Evolutionary conservation across 2,113 vertebrate genomes (phyloP), one percentile per base, ranked within the genome.

Genomic region (Suricata suricatta): DNA sequence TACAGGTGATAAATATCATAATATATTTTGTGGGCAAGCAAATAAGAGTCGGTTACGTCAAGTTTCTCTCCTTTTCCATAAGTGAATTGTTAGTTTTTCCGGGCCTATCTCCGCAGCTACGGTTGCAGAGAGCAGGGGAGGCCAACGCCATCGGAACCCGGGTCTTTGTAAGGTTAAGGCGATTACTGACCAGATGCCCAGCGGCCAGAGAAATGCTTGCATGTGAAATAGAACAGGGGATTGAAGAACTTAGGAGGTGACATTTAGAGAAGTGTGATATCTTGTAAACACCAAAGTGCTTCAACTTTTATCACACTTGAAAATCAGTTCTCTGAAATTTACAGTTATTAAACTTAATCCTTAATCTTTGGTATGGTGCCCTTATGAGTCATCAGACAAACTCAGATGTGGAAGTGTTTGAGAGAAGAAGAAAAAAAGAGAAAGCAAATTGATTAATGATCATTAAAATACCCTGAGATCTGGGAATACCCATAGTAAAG

Each of bases 251-350:
- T 71, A 35, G 90, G 47, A 72, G 69, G 7, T 71, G 79, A 84
- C 35, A 63, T 93, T 97, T 87, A 81, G 52, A 96, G 84, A 96
- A 63, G 66, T 84, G 77, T 83, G 95, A 60, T 92, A 81, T 90
- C 64, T 93, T 81, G 52, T 66, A 93, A 92, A 96, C 35, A 89
- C 69, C 41, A 80, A 77, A 84, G 25, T 81, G 19, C 31, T 88
- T 94, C 97, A 96, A 77, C 35, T 90, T 92, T 96, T 93, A 85
- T 95, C 84, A 77, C 60, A 52, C 64, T 97, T 97, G 68, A 97
- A 98, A 99, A 99, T 99, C 98, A 85, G 12, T 72, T 87, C 92
- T 95, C 60, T 90, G 38, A 95, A 97, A 96, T 80, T 88, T 91
- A 90, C 13, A 88, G 44, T 96, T 96, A 90, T 89, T 96, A 95